These are phyloP conservation scores for Capromys pilorides DNA, from an alignment of 2,797 vertebrate genomes.

Conservation along the genomic window DNA sequence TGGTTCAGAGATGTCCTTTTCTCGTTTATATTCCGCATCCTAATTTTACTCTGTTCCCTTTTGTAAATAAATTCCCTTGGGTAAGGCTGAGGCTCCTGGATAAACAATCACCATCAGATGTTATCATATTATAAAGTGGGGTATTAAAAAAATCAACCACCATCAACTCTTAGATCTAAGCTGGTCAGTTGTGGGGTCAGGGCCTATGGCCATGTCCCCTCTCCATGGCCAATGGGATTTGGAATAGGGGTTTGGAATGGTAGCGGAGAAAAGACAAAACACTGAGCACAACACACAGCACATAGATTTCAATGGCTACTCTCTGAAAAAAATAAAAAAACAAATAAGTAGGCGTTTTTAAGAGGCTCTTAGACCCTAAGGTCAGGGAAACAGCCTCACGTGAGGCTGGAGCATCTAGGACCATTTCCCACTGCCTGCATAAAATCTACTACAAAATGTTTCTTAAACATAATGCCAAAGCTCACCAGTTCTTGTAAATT, in stretches of 20 bases:
- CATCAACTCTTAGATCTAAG: background rate
- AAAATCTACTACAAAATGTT: background rate
- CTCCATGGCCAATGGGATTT: background rate
- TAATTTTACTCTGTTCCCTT: slow-evolving; percentile 53
- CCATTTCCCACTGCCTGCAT: background rate
- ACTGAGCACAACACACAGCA: background rate
- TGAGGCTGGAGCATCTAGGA: background rate
- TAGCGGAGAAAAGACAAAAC: background rate
- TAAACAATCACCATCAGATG: slow-evolving; percentile 42
- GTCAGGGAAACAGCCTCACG: background rate
- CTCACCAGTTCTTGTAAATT: slow-evolving; percentile 28
- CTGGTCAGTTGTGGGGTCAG: background rate
- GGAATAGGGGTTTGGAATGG: background rate
- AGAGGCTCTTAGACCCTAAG: background rate
- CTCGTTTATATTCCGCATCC: slow-evolving; percentile 54
- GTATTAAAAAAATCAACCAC: background rate
- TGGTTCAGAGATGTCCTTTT: slow-evolving; percentile 58
- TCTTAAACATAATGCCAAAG: slow-evolving; percentile 20
- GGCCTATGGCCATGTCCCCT: background rate
- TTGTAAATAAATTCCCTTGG: slow-evolving; percentile 35
- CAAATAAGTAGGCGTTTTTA: background rate
- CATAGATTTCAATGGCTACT: background rate
- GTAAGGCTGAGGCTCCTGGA: background rate
- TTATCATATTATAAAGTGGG: slow-evolving; percentile 3
- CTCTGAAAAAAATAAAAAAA: slow-evolving; percentile 23